Evolutionary conservation across 2,113 vertebrate species (phyloP), one percentile per base, ranked within the genome.

Genomic region (Stigmatopora nigra): DNA sequence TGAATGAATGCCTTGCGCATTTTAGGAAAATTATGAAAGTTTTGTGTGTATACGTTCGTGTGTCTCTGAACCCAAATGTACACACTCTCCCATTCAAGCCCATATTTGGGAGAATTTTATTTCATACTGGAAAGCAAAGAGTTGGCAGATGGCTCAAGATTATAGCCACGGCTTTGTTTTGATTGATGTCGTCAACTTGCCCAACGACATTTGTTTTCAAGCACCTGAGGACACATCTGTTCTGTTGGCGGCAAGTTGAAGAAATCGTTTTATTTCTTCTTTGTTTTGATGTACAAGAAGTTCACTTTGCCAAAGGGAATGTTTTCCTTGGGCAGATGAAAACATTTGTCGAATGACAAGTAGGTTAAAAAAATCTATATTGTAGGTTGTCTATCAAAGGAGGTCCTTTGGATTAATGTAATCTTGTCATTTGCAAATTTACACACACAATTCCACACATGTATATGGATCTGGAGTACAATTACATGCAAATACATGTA

Each of bases 301-400:
- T 91, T 0, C 95, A 97, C 71, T 53, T 92, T 77, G 90, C 95
- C 76, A 98, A 97, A 85, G 95, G 96, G 57, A 96, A 94, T 4
- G 90, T 98, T 81, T 99, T 98, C 89, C 92, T 98, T 62, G 95
- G 98, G 68, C 95, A 98, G 81, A 98, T 98, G 94, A 99, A 97
- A 71, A 95, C 93, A 74, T 99, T 99, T 82, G 95, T 98, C 1
- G 96, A 98, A 75, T 98, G 95, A 95, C 93, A 98, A 71, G 97
- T 97, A 89, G 97, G 95, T 14, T 95, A 95, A 11, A 16, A 2
- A 1, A 59, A 5, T 41, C 35, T 1, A 16, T 53, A 10, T 53
- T 20, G 22, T 4, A 22, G 16, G 51, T 22, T 20, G 51, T 53
- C 51, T 12, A 19, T 38, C 59, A 22, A 45, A 10, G 4, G 16